Percentiles rank a stretch among this genome's conserved stretches.
Evolutionary conservation across 2,113 vertebrate genomes (phyloP).

Genomic region (Morphnarchus princeps): DNA sequence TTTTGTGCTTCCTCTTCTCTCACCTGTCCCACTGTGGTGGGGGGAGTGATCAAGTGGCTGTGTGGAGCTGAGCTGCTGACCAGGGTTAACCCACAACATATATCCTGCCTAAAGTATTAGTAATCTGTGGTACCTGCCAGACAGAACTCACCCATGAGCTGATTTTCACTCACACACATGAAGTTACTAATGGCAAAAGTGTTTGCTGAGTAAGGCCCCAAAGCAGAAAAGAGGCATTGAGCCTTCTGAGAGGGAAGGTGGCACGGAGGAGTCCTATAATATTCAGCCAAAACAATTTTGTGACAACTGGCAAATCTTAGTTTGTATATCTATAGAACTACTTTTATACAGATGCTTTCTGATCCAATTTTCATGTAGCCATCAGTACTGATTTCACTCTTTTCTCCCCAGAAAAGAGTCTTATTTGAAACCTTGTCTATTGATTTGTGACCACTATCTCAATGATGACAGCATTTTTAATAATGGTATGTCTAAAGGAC

Average conservation of each 20-base stretch:
- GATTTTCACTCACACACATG: neutral
- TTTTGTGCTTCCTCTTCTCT: neutral
- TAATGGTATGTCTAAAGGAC: neutral
- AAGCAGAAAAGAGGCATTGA: neutral
- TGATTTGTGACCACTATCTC: neutral
- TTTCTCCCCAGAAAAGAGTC: neutral
- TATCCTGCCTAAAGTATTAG: neutral
- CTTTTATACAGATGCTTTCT: neutral
- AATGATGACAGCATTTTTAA: neutral
- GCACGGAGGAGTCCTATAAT: neutral
- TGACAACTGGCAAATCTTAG: neutral
- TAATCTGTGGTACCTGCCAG: neutral
- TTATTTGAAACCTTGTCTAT: neutral
- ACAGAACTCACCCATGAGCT: neutral
- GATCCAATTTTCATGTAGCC: neutral
- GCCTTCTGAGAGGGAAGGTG: neutral
- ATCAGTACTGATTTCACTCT: neutral
- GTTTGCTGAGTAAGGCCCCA: neutral
- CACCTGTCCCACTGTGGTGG: accelerated
- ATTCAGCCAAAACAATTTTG: neutral
- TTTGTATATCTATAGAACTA: neutral
- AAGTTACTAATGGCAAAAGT: neutral
- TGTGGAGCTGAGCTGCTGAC: neutral
- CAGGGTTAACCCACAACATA: neutral
- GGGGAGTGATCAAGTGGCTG: neutral